phyloP scores from a whole-genome alignment of 2,113 vertebrate species.

The Oxyruncus cristatus region DNA sequence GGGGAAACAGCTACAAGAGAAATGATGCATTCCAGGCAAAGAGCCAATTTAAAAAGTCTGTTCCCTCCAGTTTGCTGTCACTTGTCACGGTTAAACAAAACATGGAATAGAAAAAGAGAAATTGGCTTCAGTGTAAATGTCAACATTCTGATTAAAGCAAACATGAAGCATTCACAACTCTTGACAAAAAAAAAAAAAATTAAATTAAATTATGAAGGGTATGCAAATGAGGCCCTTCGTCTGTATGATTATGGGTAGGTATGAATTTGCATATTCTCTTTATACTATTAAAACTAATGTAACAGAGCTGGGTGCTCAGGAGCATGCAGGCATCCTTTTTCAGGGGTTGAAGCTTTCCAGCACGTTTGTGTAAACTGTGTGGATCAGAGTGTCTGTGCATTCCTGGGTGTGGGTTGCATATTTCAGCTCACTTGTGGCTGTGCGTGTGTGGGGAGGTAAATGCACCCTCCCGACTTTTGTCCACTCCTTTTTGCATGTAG shows the following conservation, averaged over 20 bases:
- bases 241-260: conserved; percentile 67
- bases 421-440: fast-evolving
- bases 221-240: conserved; percentile 74
- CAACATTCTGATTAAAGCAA: conserved; percentile 88
- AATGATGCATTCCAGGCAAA: conserved; percentile 81
- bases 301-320: conserved; percentile 10
- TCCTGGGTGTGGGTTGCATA: background rate
- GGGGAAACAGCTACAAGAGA: conserved; percentile 72
- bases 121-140: conserved; percentile 84
- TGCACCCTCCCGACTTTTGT: background rate
- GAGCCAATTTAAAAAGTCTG: conserved; percentile 83
- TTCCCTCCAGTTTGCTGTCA: conserved; percentile 83
- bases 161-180: conserved; percentile 80
- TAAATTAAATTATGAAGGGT: conserved; percentile 81
- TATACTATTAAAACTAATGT: conserved; percentile 44
- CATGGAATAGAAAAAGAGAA: conserved; percentile 80
- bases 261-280: conserved; percentile 70
- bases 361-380: background rate
- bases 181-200: conserved; percentile 73
- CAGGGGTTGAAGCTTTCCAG: background rate
- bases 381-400: background rate
- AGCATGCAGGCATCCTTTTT: background rate
- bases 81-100: conserved; percentile 84
- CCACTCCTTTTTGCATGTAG: background rate
- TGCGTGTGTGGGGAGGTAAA: background rate